Base-by-base conservation (phyloP, 2,888 invertebrate genomes). In the Gastrophysa polygoni region DNA sequence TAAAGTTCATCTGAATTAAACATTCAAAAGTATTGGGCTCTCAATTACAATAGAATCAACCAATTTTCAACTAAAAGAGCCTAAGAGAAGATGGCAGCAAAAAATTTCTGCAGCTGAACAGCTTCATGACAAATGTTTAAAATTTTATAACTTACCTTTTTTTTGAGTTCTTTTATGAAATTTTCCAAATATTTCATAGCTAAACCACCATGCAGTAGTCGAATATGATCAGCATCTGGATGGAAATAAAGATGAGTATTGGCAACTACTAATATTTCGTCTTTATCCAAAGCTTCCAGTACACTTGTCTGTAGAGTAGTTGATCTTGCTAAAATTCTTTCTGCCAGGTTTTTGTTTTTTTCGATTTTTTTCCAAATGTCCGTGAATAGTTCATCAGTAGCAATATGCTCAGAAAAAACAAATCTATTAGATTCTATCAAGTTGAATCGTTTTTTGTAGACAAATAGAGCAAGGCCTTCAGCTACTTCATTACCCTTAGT, bases 171-270 rank as follows among this genome's bases (percentile, higher is more conserved):
- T 20, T 81, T 80, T 14, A 85, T 82, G 24, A 90, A 70, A 73
- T 88, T 80, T 71, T 89, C 85, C 20, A 96, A 76, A 82, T 91
- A 92, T 44, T 86, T 83, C 67, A 95, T 85, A 20, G 88, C 85
- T 66, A 91, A 86, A 28, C 90, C 91, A 28, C 89, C 90, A 84
- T 98, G 98, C 18, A 97, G 78, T 3, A 96, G 82, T 64, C 98
- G 85, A 70, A 98, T 90, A 75, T 96, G 93, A 81, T 94, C 93
- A 5, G 96, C 92, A 79, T 92, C 89, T 0, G 96, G 95, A 78
- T 94, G 93, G 76, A 95, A 98, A 82, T 95, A 98, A 50, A 98
- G 85, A 84, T 98, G 98, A 1, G 95, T 96, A 77, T 96, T 97
- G 14, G 90, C 95, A 11, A 81, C 75, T 34, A 93, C 76, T 32